Evolutionary conservation across 64 coral and sea anemone genomes (phyloP).

Genomic region (Montipora cactus): DNA sequence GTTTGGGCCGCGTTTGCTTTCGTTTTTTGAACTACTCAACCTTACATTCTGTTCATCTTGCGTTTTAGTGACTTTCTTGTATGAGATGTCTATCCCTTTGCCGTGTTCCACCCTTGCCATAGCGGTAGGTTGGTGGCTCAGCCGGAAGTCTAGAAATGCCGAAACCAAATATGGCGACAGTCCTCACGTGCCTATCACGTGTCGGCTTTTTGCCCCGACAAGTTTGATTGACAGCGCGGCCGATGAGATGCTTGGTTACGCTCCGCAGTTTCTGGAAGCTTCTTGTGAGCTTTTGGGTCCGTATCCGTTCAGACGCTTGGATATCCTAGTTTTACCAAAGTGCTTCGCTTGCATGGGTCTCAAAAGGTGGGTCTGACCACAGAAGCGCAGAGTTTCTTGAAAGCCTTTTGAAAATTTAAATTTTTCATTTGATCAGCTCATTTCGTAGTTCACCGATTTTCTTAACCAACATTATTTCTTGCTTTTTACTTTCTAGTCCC

Average conservation of each 20-base stretch:
- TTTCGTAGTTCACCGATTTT: not conserved
- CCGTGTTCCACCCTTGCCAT: conserved; percentile 96
- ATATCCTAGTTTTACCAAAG: conserved; percentile 84
- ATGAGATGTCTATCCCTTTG: conserved; percentile 87
- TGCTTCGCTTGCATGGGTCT: conserved; percentile 99
- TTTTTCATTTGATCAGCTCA: not conserved
- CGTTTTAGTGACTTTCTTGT: conserved; percentile 68
- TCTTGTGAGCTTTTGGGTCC: conserved; percentile 93
- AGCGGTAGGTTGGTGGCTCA: conserved; percentile 90
- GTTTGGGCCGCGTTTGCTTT: no score
- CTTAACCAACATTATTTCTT: not conserved
- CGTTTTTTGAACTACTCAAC: no score
- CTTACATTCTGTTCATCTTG: not conserved
- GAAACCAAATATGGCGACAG: conserved; percentile 47
- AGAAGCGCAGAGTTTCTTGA: not conserved
- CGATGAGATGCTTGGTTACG: conserved; percentile 75
- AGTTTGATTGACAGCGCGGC: conserved; percentile 89
- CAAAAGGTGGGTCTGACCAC: conserved; percentile 68
- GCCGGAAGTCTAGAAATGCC: conserved; percentile 60
- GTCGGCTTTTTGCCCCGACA: conserved; percentile 81
- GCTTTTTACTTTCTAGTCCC: conserved; percentile 54
- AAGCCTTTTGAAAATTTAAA: not conserved
- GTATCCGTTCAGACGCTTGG: conserved; percentile 91
- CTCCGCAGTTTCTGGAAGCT: conserved; percentile 73
- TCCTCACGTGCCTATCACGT: conserved; percentile 44